phyloP scores from a whole-genome alignment of 2,797 vertebrate species.

The Smutsia temminckii region DNA sequence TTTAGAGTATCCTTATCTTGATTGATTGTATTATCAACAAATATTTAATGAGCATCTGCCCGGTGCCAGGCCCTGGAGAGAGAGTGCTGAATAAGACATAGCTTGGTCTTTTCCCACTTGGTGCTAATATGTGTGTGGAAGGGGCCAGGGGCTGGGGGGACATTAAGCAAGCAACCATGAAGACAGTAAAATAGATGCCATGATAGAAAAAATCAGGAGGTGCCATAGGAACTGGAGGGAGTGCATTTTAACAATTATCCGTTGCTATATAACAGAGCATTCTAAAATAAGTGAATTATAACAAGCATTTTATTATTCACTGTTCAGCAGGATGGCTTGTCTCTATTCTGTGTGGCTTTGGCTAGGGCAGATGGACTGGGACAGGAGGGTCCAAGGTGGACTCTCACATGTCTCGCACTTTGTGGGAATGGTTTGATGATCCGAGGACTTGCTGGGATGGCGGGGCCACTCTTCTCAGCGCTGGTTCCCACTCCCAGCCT shows the following conservation, averaged over 20 bases:
- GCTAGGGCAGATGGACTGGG: background rate
- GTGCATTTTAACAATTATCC: background rate
- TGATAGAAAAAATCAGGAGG: background rate
- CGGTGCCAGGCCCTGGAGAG: background rate
- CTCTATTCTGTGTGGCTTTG: background rate
- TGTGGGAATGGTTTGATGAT: background rate
- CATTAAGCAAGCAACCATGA: background rate
- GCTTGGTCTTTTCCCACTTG: background rate
- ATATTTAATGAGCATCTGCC: background rate
- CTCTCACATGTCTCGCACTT: background rate
- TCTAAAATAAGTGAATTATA: background rate
- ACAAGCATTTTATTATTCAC: background rate
- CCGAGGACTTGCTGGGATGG: background rate
- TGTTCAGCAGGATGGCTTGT: background rate
- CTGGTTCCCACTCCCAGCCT: background rate
- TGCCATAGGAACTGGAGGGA: background rate
- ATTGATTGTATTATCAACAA: background rate
- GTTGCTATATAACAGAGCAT: background rate
- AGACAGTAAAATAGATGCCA: background rate
- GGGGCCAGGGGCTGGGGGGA: background rate
- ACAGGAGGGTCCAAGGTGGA: background rate
- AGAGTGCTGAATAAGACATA: background rate
- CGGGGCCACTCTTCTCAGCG: background rate
- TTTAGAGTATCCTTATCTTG: background rate
- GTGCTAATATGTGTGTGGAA: background rate